These are phyloP conservation scores for Ranitomeya imitator DNA, from an alignment of 2,113 vertebrate genomes.

Conservation along the genomic window DNA sequence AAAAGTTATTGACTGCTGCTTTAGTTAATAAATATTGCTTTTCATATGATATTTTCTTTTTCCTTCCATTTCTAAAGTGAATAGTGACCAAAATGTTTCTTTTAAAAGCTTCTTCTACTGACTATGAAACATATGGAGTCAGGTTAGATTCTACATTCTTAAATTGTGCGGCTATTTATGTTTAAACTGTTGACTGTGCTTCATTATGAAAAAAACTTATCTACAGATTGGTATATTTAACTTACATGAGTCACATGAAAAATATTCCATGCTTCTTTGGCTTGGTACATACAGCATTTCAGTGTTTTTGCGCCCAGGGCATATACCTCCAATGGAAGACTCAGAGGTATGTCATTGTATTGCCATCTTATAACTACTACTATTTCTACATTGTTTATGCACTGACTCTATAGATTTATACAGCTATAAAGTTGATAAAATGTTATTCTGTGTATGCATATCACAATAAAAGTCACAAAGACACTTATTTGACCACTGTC, in stretches of 20 bases:
- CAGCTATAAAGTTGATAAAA: too few relatives aligned
- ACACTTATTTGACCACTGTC: too few relatives aligned
- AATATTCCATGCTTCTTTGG: not conserved
- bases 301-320: too few relatives aligned
- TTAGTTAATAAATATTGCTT: not conserved
- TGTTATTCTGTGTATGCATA: too few relatives aligned
- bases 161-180: conserved; percentile 6
- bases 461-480: too few relatives aligned
- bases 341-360: too few relatives aligned
- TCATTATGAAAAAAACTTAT: conserved; percentile 21
- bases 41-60: not conserved
- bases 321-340: too few relatives aligned
- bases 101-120: conserved; percentile 40
- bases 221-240: not conserved
- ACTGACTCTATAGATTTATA: too few relatives aligned
- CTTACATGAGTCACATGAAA: not conserved
- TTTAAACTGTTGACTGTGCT: conserved; percentile 29
- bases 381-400: too few relatives aligned
- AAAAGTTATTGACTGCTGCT: not conserved
- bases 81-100: not conserved
- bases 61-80: not conserved
- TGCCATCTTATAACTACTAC: too few relatives aligned
- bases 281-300: too few relatives aligned
- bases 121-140: conserved; percentile 1
- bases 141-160: conserved; percentile 13